A percentile compares a stretch with the other conserved stretches of the same genome.
Conservation (phyloP, 2,888 invertebrate genomes). For the Empis stercorea region DNA sequence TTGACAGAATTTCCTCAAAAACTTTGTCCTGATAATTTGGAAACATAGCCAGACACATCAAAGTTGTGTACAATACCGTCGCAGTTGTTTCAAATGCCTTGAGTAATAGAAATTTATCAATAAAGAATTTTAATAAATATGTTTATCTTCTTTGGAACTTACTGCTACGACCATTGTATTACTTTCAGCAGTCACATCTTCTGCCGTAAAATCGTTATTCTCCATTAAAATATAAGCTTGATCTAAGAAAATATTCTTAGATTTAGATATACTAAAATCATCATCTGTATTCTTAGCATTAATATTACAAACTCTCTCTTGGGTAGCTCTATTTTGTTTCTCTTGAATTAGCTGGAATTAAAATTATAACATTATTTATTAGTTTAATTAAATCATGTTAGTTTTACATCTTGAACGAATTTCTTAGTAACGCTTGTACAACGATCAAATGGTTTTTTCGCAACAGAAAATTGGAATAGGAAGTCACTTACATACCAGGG, state of each 20-base stretch:
- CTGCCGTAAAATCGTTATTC: slow-evolving; percentile 21
- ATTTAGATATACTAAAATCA: slow-evolving; percentile 9
- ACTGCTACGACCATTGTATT: slow-evolving; percentile 26
- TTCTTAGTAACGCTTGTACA: not conserved
- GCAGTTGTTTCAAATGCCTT: slow-evolving; percentile 26
- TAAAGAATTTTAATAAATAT: not conserved
- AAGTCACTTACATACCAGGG: not conserved
- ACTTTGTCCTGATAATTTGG: slow-evolving; percentile 27
- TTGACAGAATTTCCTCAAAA: slow-evolving; percentile 20
- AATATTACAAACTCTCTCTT: not conserved
- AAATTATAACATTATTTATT: not conserved
- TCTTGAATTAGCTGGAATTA: not conserved
- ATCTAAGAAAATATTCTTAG: slow-evolving; percentile 19
- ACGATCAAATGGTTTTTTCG: not conserved
- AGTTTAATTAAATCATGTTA: not conserved
- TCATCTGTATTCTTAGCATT: not conserved
- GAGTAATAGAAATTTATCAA: not conserved
- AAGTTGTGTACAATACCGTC: slow-evolving; percentile 27
- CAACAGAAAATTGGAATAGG: not conserved
- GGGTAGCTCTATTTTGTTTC: not conserved
- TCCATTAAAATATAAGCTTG: slow-evolving; percentile 22
- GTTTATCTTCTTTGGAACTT: not conserved
- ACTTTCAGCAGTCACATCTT: slow-evolving; percentile 27
- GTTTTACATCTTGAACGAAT: not conserved
- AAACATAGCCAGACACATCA: slow-evolving; percentile 27